These are phyloP conservation scores for Netelia inedita DNA, from an alignment of 2,888 invertebrate species.

Conservation along the genomic window DNA sequence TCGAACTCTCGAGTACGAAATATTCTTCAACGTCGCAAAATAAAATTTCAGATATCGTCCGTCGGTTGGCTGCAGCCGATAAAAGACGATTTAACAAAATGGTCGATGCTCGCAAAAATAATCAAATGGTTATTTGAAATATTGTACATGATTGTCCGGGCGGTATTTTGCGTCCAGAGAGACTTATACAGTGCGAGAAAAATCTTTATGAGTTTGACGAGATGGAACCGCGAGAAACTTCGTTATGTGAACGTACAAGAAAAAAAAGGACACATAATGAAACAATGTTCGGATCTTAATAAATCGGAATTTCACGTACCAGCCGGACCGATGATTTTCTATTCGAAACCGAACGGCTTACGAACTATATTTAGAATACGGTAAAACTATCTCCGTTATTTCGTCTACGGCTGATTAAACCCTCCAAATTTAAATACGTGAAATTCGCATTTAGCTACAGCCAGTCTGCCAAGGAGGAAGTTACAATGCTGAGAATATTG, in stretches of 20 bases:
- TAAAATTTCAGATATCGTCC: slow-evolving; percentile 43
- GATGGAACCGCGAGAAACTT: background rate
- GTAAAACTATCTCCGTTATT: background rate
- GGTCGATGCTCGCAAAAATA: slow-evolving; percentile 49
- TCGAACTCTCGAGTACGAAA: background rate
- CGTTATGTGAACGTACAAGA: background rate
- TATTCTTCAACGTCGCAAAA: background rate
- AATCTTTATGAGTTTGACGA: slow-evolving; percentile 17
- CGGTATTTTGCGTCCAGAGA: slow-evolving; percentile 26
- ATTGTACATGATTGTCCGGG: slow-evolving; percentile 32
- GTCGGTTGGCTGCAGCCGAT: slow-evolving; percentile 48
- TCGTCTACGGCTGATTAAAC: background rate
- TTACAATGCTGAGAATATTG: slow-evolving; percentile 9
- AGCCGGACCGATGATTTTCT: background rate
- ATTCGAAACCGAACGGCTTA: slow-evolving; percentile 46
- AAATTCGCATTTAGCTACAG: background rate
- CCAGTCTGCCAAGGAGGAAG: background rate
- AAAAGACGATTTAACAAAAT: slow-evolving; percentile 8
- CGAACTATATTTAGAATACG: slow-evolving; percentile 33
- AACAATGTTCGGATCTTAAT: background rate
- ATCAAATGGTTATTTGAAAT: slow-evolving; percentile 57
- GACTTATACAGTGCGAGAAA: slow-evolving; percentile 33
- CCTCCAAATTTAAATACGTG: background rate
- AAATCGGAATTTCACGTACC: background rate
- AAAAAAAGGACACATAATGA: background rate